These are phyloP conservation scores for Lasioglossum lativentre DNA, from an alignment of 2,888 invertebrate species.

Conservation along the genomic window DNA sequence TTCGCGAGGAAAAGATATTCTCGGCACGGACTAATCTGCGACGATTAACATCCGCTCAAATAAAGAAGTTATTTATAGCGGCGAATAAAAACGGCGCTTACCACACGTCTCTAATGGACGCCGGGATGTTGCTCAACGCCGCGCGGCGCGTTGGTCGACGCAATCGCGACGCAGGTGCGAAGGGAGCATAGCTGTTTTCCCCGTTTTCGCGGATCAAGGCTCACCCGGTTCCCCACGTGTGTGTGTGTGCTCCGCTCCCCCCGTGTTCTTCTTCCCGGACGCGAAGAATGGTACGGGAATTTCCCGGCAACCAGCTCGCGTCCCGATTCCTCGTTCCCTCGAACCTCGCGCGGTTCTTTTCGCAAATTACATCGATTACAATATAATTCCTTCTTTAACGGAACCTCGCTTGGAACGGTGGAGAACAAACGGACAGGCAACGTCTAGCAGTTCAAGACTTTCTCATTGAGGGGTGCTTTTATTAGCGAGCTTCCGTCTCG, in stretches of 20 bases:
- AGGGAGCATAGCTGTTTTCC: not conserved
- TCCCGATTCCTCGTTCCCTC: slow-evolving; percentile 29
- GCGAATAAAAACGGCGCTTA: slow-evolving; percentile 15
- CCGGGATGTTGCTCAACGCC: slow-evolving; percentile 15
- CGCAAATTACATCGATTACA: slow-evolving; percentile 69
- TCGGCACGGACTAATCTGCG: not conserved
- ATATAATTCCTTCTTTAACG: slow-evolving; percentile 66
- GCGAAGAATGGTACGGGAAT: slow-evolving; percentile 1
- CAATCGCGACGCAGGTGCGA: slow-evolving; percentile 41
- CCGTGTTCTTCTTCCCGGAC: not conserved
- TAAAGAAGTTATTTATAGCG: slow-evolving; percentile 36
- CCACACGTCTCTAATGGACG: slow-evolving; percentile 21
- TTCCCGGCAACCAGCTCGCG: not conserved
- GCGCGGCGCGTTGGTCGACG: not conserved
- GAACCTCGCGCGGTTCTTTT: slow-evolving; percentile 47
- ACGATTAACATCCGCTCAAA: slow-evolving; percentile 34
- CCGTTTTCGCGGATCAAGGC: slow-evolving; percentile 4
- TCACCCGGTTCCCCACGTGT: not conserved
- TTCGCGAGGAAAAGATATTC: not conserved
- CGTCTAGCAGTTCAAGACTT: slow-evolving; percentile 71
- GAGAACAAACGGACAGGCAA: slow-evolving; percentile 47
- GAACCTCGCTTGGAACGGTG: slow-evolving; percentile 46
- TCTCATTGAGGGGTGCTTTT: slow-evolving; percentile 72
- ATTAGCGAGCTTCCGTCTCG: slow-evolving; percentile 58
- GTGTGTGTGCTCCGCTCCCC: not conserved